Percentiles rank a stretch among this genome's conserved stretches.
Conservation (phyloP, 2,113 vertebrate species). For the Pituophis catenifer region DNA sequence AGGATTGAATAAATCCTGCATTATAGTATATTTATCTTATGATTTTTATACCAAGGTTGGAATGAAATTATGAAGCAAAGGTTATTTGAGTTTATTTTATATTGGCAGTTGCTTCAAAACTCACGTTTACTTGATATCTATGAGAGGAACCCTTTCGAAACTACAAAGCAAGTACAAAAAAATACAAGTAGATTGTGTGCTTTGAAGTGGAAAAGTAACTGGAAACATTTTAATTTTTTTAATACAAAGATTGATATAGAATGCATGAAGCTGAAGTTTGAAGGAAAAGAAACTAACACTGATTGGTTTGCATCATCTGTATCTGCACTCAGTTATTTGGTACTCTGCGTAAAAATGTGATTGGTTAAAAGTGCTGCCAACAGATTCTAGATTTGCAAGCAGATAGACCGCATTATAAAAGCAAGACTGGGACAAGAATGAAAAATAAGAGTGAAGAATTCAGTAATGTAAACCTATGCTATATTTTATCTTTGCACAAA, state of each 20-base stretch:
- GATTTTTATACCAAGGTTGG: not conserved
- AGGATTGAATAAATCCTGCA: not conserved
- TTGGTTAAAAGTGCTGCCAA: not conserved
- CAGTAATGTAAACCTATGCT: not conserved
- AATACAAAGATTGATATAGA: not conserved
- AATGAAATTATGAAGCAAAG: not conserved
- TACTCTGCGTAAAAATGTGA: not conserved
- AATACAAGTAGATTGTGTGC: not conserved
- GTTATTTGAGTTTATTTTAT: not conserved
- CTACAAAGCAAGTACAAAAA: not conserved
- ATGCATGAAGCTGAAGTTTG: not conserved
- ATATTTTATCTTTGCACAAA: not conserved
- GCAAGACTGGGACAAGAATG: constrained; percentile 5
- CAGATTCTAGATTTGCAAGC: not conserved
- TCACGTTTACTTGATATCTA: not conserved
- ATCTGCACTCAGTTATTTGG: not conserved
- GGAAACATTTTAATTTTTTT: not conserved
- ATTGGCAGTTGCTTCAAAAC: not conserved
- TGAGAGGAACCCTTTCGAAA: not conserved
- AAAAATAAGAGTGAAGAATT: not conserved
- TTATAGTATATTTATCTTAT: not conserved
- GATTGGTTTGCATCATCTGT: not conserved
- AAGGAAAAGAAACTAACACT: not conserved
- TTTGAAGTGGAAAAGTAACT: not conserved
- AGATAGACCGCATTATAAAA: not conserved